Evolutionary conservation across 37 sponge, comb jelly and placozoan species (phyloP).

Genomic region (Beroe ovata): DNA sequence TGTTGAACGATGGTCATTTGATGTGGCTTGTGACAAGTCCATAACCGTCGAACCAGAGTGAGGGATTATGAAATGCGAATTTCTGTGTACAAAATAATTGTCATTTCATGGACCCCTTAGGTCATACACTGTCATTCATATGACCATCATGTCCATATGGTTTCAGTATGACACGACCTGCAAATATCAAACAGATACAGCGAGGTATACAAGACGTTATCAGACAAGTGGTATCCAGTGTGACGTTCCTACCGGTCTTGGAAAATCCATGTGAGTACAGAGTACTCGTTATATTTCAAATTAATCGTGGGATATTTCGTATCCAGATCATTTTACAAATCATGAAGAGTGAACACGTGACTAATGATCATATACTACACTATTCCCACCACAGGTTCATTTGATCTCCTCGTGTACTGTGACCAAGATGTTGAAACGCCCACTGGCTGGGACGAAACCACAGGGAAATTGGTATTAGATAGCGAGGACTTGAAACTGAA

Average conservation of each 20-base stretch:
- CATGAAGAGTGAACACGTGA: too few species aligned
- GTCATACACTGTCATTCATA: too few species aligned
- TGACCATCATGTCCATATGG: too few species aligned
- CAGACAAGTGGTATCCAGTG: conserved; percentile 36
- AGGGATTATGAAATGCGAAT: too few species aligned
- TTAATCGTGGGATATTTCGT: too few species aligned
- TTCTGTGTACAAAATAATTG: too few species aligned
- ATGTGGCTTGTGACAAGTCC: conserved; percentile 3
- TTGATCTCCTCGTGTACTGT: conserved; percentile 16
- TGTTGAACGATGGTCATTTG: conserved; percentile 18
- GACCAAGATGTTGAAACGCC: conserved; percentile 28
- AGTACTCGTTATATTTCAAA: too few species aligned
- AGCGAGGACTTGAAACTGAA: conserved; percentile 33
- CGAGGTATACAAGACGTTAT: conserved; percentile 31
- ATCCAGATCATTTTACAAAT: too few species aligned
- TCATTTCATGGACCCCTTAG: too few species aligned
- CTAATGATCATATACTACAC: too few species aligned
- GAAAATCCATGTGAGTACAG: not conserved
- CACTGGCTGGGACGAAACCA: conserved; percentile 45
- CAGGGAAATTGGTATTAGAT: not conserved
- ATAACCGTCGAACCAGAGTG: not conserved
- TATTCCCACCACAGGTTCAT: conserved; percentile 44
- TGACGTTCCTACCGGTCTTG: conserved; percentile 19
- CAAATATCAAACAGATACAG: not conserved
- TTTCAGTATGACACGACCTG: conserved; percentile 11